Evolutionary conservation across 2,888 invertebrate genomes (phyloP), one percentile per base, ranked within the genome.

Genomic region (Scaptomyza reducta): DNA sequence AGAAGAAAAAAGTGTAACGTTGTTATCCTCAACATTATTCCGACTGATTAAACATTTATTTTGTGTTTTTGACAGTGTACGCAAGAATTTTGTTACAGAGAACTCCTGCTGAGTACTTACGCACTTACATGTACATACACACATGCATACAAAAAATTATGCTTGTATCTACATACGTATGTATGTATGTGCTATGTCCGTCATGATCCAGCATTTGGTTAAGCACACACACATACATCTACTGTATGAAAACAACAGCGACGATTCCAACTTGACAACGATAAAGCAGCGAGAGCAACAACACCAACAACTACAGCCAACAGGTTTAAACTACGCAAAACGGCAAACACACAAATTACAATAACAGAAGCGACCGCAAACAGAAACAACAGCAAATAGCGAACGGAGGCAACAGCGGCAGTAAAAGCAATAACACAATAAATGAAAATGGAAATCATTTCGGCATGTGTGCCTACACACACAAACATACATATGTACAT

Each of bases 291-390:
- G 18, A 13, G 9, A 50, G 2, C 46, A 47, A 22, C 41, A 60
- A 35, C 41, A 60, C 40, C 67, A 51, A 44, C 51, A 53, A 65
- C 61, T 46, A 68, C 31, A 72, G 46, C 67, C 78, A 79, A 79
- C 78, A 79, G 83, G 78, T 79, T 79, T 79, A 56, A 79, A 73
- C 79, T 79, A 79, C 79, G 83, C 73, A 79, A 80, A 80, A 72
- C 64, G 65, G 59, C 65, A 62, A 79, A 64, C 72, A 70, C 56
- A 76, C 61, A 76, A 82, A 81, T 78, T 78, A 80, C 69, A 81
- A 85, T 78, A 75, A 79, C 79, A 80, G 72, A 70, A 81, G 77
- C 81, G 47, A 64, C 65, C 63, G 78, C 77, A 50, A 77, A 49
- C 73, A 68, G 61, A 53, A 50, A 40, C 38, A 41, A 40, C 46